phyloP scores from a whole-genome alignment of 2,888 invertebrate genomes.

The Chrysodeixis includens region DNA sequence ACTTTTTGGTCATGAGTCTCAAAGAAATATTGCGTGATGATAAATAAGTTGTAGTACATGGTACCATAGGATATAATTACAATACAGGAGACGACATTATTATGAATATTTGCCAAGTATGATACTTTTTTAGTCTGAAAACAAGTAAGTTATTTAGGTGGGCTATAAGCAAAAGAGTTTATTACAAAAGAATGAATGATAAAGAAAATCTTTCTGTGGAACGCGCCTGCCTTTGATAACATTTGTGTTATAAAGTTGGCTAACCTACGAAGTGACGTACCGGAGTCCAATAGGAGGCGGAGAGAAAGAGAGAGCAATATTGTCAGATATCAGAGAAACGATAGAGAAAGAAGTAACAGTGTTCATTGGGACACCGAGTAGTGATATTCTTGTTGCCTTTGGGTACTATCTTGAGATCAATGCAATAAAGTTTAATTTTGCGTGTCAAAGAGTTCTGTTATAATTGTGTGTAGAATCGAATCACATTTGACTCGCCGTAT shows the following conservation, averaged over 20 bases:
- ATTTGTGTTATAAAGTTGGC: conserved; percentile 53
- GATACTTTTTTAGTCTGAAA: too few species aligned
- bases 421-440: background rate
- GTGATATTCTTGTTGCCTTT: background rate
- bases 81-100: too few species aligned
- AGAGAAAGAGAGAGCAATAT: conserved; percentile 36
- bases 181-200: conserved; percentile 38
- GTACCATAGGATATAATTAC: too few species aligned
- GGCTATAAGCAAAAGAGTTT: background rate
- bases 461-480: conserved; percentile 22
- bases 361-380: conserved; percentile 32
- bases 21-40: too few species aligned
- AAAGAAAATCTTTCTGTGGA: conserved; percentile 38
- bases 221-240: conserved; percentile 49
- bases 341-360: conserved; percentile 31
- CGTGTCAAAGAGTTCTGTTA: background rate
- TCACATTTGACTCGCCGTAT: conserved; percentile 26
- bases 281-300: conserved; percentile 24
- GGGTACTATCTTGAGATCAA: fast-evolving
- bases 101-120: too few species aligned
- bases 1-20: too few species aligned
- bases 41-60: too few species aligned
- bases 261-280: conserved; percentile 41
- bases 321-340: background rate
- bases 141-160: too few species aligned